A percentile compares a stretch with the other conserved stretches of the same genome.
These are phyloP conservation scores for Catharus fuscescens DNA, from an alignment of 2,113 vertebrate species.

Conservation along the genomic window DNA sequence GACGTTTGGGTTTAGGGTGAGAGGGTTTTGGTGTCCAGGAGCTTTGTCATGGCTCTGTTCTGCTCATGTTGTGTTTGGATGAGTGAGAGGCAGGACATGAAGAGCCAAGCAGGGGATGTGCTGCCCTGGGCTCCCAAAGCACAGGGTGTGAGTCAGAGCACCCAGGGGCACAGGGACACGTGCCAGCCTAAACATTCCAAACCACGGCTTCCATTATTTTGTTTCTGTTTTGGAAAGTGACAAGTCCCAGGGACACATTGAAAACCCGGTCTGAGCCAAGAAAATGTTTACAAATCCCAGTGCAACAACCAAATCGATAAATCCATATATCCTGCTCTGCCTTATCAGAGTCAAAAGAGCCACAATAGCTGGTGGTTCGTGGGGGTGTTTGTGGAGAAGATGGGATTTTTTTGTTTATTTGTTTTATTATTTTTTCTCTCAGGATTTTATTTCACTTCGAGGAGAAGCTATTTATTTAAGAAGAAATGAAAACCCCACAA, in stretches of 20 bases:
- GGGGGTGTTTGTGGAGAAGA: background rate
- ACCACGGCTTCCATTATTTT: background rate
- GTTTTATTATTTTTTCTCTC: background rate
- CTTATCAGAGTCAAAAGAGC: background rate
- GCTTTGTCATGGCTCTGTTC: rapidly evolving
- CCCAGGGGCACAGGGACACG: background rate
- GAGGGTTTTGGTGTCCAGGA: background rate
- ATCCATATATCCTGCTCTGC: background rate
- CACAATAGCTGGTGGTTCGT: background rate
- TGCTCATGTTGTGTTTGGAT: background rate
- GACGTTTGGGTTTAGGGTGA: rapidly evolving
- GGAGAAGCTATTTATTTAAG: background rate
- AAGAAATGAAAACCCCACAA: background rate
- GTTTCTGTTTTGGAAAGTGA: background rate
- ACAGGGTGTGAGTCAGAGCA: no score
- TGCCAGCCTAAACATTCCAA: background rate
- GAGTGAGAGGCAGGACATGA: background rate
- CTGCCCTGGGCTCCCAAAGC: background rate
- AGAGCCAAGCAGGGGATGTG: rapidly evolving
- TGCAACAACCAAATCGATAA: background rate
- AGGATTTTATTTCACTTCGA: background rate
- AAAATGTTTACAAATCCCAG: slow-evolving; percentile 21
- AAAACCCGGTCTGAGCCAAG: background rate
- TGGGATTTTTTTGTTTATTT: background rate
- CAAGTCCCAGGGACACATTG: background rate